Conservation (phyloP, 2,888 invertebrate species). For the Tetragonisca angustula region DNA sequence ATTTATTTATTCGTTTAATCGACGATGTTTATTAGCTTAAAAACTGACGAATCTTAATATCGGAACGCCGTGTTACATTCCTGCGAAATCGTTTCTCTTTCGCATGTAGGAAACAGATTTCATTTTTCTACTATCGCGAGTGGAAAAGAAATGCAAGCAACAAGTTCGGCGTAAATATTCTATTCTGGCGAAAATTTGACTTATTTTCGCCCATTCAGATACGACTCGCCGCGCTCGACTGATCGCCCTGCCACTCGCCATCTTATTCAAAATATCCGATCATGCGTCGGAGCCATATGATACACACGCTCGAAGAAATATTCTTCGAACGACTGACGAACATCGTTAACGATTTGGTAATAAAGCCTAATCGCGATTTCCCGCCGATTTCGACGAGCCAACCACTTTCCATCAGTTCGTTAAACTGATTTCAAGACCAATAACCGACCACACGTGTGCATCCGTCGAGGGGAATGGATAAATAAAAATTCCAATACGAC, state of each 20-base stretch:
- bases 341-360: slow-evolving; percentile 26
- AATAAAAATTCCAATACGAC: background rate
- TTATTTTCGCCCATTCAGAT: slow-evolving; percentile 51
- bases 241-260: slow-evolving; percentile 24
- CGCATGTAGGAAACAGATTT: too few relatives aligned
- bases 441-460: background rate
- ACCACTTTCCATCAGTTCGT: slow-evolving; percentile 22
- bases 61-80: rapidly evolving
- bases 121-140: background rate
- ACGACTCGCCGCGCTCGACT: slow-evolving; percentile 33
- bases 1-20: too few relatives aligned
- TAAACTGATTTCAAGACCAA: slow-evolving; percentile 27
- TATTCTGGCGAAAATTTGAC: slow-evolving; percentile 19
- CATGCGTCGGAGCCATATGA: slow-evolving; percentile 2
- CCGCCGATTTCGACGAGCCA: background rate
- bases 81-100: background rate
- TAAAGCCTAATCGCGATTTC: slow-evolving; percentile 19
- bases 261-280: slow-evolving; percentile 42
- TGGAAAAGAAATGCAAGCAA: slow-evolving; percentile 21
- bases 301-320: slow-evolving; percentile 19
- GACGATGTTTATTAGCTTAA: background rate
- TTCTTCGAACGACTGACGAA: slow-evolving; percentile 26
- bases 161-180: background rate
- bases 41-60: background rate
- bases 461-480: background rate